A percentile compares a stretch with the other conserved stretches of the same genome.
phyloP scores from a whole-genome alignment of 2,797 vertebrate genomes.

The Diplodus puntazzo region DNA sequence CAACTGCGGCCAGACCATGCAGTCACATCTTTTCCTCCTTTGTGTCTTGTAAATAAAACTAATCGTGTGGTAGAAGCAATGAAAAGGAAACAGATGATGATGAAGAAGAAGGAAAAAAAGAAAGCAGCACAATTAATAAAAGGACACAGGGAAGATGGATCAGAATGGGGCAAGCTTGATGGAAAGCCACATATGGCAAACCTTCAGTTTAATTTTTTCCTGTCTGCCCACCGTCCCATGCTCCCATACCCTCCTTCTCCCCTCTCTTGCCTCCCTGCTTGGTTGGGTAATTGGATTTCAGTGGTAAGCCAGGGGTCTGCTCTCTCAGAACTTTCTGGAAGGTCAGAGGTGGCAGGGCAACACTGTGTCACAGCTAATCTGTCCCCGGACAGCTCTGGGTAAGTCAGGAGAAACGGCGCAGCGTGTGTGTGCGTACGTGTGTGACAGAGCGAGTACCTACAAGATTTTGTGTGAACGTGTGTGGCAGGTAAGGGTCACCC shows the following conservation, averaged over 20 bases:
- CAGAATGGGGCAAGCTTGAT: conserved; percentile 23
- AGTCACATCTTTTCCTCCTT: conserved; percentile 19
- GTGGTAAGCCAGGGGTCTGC: conserved; percentile 69
- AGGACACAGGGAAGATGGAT: conserved; percentile 14
- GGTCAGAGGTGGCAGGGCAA: conserved; percentile 79
- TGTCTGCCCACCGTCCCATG: conserved; percentile 31
- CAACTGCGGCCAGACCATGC: neutral
- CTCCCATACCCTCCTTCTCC: conserved; percentile 37
- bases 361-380: conserved; percentile 80
- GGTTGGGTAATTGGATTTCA: conserved; percentile 81
- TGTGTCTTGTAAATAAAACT: conserved; percentile 32
- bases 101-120: neutral
- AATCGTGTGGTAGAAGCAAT: neutral
- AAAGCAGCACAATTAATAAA: conserved; percentile 25
- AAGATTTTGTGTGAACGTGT: conserved; percentile 52
- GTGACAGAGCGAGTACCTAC: conserved; percentile 42
- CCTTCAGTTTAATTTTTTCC: conserved; percentile 39
- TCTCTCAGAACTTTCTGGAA: conserved; percentile 77
- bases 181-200: conserved; percentile 44
- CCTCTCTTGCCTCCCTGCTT: conserved; percentile 67
- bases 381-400: conserved; percentile 73
- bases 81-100: neutral
- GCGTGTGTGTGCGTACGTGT: conserved; percentile 22
- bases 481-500: conserved; percentile 64
- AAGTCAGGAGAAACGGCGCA: conserved; percentile 56